Evolutionary conservation across 1,140 invertebrate genomes (phyloP).

Genomic region (Lutraria rhynchaena): DNA sequence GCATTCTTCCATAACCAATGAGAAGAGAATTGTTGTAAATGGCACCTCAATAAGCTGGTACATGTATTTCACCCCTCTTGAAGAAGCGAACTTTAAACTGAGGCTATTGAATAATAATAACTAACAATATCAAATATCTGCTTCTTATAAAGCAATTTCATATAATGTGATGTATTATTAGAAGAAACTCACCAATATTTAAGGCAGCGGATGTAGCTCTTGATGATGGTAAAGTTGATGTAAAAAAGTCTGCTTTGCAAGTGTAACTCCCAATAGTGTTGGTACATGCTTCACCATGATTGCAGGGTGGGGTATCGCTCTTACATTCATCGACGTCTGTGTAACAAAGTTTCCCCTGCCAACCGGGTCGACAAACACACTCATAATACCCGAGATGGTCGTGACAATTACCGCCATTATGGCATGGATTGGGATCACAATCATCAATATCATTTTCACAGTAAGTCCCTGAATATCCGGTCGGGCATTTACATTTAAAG

Average conservation of each 20-base stretch:
- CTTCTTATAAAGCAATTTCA: no score
- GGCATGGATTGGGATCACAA: constrained; percentile 63
- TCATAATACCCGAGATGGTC: constrained; percentile 22
- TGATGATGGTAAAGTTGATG: not conserved
- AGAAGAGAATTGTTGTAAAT: no score
- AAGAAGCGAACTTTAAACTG: no score
- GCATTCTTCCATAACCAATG: no score
- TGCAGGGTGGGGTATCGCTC: not conserved
- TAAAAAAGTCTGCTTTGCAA: not conserved
- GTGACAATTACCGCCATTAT: constrained; percentile 61
- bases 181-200: no score
- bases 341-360: constrained; percentile 7
- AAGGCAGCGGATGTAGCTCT: not conserved
- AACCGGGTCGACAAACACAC: constrained; percentile 18
- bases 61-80: no score
- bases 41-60: no score
- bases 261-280: constrained; percentile 1
- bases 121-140: no score
- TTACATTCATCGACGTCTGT: constrained; percentile 28
- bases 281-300: not conserved
- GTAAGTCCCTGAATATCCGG: constrained; percentile 20
- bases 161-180: no score
- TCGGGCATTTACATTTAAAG: constrained; percentile 29
- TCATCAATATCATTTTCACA: constrained; percentile 57
- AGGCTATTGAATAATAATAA: no score